Evolutionary conservation across 2,888 invertebrate species (phyloP), one percentile per base, ranked within the genome.

Genomic region (Archips crataeganus): DNA sequence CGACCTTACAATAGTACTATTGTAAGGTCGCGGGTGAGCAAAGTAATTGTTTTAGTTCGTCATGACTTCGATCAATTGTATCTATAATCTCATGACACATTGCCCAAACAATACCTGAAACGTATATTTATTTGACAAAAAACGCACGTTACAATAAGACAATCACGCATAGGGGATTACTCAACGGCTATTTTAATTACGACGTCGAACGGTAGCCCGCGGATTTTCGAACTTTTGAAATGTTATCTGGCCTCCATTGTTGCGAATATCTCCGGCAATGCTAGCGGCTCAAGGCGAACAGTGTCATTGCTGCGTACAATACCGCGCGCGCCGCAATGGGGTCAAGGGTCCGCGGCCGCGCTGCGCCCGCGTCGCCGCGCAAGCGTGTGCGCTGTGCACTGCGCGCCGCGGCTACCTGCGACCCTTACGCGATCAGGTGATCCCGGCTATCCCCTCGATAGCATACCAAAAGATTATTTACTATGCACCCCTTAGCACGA

Each of bases 251-350:
- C 93, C 93, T 93, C 94, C 90, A 94, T 94, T 94, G 94, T 94
- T 94, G 94, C 94, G 90, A 93, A 94, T 94, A 94, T 94, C 94
- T 94, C 93, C 92, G 93, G 91, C 93, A 92, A 91, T 93, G 94
- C 91, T 93, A 92, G 89, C 92, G 89, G 89, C 93, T 93, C 94
- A 94, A 94, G 94, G 94, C 93, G 90, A 94, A 82, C 91, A 90
- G 93, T 94, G 93, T 93, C 94, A 93, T 92, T 93, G 93, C 94
- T 93, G 93, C 90, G 92, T 92, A 91, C 92, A 90, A 90, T 92
- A 90, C 90, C 86, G 86, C 82, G 86, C 82, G 86, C 86, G 86
- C 88, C 85, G 86, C 91, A 94, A 90, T 89, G 91, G 88, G 93
- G 94, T 93, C 93, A 94, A 93, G 94, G 93, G 92, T 91, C 84